phyloP scores from a whole-genome alignment of 2,797 vertebrate species.

The Crocodylus rhombifer region DNA sequence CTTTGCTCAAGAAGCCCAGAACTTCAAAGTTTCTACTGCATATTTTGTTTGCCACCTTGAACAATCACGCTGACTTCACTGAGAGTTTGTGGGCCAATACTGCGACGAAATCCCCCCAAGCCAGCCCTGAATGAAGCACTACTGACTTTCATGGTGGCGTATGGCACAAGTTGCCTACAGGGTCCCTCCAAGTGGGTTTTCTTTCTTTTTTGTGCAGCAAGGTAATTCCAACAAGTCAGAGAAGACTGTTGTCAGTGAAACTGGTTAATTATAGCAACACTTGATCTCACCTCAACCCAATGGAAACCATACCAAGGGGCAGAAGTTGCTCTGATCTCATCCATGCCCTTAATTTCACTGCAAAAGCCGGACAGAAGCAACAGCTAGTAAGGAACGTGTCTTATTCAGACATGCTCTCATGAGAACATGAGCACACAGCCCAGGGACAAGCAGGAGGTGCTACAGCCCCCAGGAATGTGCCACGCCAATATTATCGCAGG shows the following conservation, averaged over 20 bases:
- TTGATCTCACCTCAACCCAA: neutral
- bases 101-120: neutral
- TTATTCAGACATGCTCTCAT: neutral
- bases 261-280: neutral
- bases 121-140: neutral
- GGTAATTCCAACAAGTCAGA: neutral
- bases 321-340: neutral
- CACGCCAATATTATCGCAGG: slow-evolving; percentile 3
- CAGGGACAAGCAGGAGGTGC: neutral
- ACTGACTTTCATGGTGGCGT: neutral
- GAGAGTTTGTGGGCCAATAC: neutral
- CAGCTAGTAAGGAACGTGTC: neutral
- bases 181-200: neutral
- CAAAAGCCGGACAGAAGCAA: neutral
- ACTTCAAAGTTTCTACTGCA: neutral
- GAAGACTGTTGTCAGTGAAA: neutral
- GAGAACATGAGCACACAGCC: no score
- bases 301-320: neutral
- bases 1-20: neutral
- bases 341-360: neutral
- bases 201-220: neutral
- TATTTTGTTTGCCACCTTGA: slow-evolving; percentile 14
- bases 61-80: neutral
- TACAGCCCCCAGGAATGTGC: neutral
- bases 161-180: neutral